Evolutionary conservation across 2,113 vertebrate genomes (phyloP).

Genomic region (Callopanchax toddi): DNA sequence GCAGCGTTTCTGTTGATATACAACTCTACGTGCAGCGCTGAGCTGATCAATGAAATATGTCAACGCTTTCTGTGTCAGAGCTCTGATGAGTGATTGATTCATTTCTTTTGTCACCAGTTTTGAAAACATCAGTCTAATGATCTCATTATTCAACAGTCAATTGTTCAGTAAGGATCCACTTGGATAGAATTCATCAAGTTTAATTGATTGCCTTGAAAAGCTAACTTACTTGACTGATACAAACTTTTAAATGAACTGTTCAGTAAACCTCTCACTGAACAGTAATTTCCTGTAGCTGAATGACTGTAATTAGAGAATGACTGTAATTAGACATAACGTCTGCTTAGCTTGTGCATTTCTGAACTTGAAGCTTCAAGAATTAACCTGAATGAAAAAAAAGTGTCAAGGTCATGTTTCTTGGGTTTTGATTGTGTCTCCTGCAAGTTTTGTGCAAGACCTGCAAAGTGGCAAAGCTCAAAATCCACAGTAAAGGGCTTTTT

Average conservation of each 20-base stretch:
- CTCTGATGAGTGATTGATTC: conserved; percentile 33
- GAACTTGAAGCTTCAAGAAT: too few species aligned
- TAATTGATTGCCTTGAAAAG: conserved; percentile 16
- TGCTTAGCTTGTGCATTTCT: too few species aligned
- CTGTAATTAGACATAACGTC: too few species aligned
- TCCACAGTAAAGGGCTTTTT: too few species aligned
- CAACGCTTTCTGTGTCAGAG: conserved; percentile 20
- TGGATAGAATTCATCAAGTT: conserved; percentile 1
- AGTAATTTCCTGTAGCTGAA: too few species aligned
- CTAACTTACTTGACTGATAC: background rate
- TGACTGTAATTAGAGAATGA: too few species aligned
- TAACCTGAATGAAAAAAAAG: too few species aligned
- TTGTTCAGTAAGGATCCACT: too few species aligned
- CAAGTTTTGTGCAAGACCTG: too few species aligned
- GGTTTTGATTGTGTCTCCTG: too few species aligned
- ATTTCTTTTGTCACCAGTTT: conserved; percentile 9
- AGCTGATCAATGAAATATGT: conserved; percentile 21
- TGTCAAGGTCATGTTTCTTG: too few species aligned
- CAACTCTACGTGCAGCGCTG: conserved; percentile 11
- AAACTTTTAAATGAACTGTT: conserved; percentile 3
- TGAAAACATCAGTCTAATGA: conserved; percentile 1
- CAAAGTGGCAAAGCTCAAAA: too few species aligned
- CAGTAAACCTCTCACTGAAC: background rate
- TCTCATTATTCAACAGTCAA: conserved; percentile 3
- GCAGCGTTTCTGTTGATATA: conserved; percentile 28